Conservation (phyloP, 53 echinoderm and acorn worm genomes). For the Arbacia lixula region DNA sequence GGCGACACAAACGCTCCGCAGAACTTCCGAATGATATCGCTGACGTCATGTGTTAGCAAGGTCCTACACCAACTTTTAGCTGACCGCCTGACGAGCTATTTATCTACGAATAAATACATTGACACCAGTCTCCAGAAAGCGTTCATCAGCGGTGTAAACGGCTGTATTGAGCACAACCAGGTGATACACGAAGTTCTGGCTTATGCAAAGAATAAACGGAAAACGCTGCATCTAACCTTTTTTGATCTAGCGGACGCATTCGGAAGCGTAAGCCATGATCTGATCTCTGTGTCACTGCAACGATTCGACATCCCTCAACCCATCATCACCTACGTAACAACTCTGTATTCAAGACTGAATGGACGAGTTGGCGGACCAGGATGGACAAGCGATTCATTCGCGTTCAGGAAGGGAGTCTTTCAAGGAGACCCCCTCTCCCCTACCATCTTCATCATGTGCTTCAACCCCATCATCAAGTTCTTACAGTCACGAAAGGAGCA, state of each 20-base stretch:
- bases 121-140: constrained; percentile 58
- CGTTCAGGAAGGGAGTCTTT: constrained; percentile 34
- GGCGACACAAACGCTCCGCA: constrained; percentile 28
- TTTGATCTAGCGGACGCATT: constrained; percentile 56
- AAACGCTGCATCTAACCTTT: constrained; percentile 5
- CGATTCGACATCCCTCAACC: constrained; percentile 2
- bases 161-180: constrained; percentile 57
- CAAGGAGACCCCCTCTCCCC: constrained; percentile 59
- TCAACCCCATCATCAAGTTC: constrained; percentile 48
- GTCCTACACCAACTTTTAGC: constrained; percentile 49
- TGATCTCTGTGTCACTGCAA: constrained; percentile 6
- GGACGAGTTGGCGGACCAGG: background rate
- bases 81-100: constrained; percentile 12
- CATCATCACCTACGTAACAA: background rate
- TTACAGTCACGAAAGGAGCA: background rate
- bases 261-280: constrained; percentile 28
- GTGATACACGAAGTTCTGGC: constrained; percentile 38
- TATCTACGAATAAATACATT: constrained; percentile 38
- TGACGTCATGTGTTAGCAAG: constrained; percentile 52
- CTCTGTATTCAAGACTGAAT: constrained; percentile 2
- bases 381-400: background rate
- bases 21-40: constrained; percentile 50
- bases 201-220: background rate
- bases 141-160: constrained; percentile 29
- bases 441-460: constrained; percentile 48